A percentile compares a stretch with the other conserved stretches of the same genome.
phyloP scores from a whole-genome alignment of 2,888 invertebrate genomes.

The Pherbina coryleti region DNA sequence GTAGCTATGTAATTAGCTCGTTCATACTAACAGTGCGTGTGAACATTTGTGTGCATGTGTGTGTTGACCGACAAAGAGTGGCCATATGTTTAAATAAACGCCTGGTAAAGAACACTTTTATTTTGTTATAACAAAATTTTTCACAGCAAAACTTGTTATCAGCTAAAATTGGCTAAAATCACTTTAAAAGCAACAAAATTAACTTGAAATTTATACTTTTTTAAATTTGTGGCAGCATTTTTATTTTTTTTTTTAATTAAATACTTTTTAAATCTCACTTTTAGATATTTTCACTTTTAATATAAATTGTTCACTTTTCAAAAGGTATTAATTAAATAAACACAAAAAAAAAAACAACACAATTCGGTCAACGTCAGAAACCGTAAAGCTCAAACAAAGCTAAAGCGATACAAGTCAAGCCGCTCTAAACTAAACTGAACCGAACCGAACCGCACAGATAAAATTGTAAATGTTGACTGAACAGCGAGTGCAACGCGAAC shows the following conservation, averaged over 20 bases:
- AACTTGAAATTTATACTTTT: background rate
- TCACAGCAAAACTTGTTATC: background rate
- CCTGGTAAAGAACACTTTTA: background rate
- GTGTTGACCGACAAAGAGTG: background rate
- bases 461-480: slow-evolving; percentile 56
- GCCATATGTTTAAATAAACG: slow-evolving; percentile 14
- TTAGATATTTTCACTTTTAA: no score
- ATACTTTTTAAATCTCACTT: no score
- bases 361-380: background rate
- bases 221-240: no score
- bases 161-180: background rate
- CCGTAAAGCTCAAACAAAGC: background rate
- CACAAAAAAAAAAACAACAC: background rate
- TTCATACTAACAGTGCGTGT: background rate
- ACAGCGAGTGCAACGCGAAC: slow-evolving; percentile 44
- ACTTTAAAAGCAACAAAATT: background rate
- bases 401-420: background rate
- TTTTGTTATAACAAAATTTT: background rate
- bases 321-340: background rate
- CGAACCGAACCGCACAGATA: slow-evolving; percentile 52
- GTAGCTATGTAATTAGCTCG: background rate
- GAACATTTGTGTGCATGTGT: slow-evolving; percentile 7
- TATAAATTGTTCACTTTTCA: background rate
- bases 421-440: no score
- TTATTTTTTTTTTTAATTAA: no score